Base-by-base conservation (phyloP, 2,113 vertebrate genomes). In the Zeus faber region DNA sequence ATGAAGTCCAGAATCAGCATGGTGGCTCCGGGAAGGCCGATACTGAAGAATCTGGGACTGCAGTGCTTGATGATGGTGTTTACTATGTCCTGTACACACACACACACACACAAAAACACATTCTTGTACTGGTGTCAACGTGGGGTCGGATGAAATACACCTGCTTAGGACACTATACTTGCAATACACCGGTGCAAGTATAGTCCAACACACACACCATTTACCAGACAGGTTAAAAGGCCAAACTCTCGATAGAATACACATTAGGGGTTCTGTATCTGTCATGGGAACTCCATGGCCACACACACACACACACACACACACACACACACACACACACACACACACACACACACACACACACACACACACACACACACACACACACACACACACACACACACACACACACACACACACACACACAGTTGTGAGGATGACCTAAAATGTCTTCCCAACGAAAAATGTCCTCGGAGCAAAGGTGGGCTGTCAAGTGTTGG, bases 31-130 rank as follows among this genome's bases (percentile, higher is more conserved):
- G 97, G 97, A 53, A 99, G 91, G 46, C 95, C 93, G 49, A 99
- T 92, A 27, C 94, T 95, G 89, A 98, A 95, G 87, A 99, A 99
- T 0, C 95, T 92, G 63, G 97, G 97, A 70, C 96, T 99, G 61
- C 97, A 99, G 83, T 99, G 96, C 59, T 98, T 99, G 83, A 99
- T 98, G 81, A 99, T 98, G 76, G 95, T 98, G 88, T 98, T 99
- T 65, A 99, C 96, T 75, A 99, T 98, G 83, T 99, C 96, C 97
- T 99, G 82, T 6, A 48, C 39, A 58, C 14, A 7, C 2, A 65
- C 18, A 18, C 10, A 40, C 31, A 43, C 31, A 54, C 47, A 49
- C 24, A 26, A 2, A 29, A n/a, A 31, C 48, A 10, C 2, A 49
- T n/a, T n/a, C n/a, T n/a, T n/a, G n/a, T n/a, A n/a, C n/a, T n/a